Base-by-base conservation (phyloP, 2,113 vertebrate species). In the Chamaetylas fuelleborni region DNA sequence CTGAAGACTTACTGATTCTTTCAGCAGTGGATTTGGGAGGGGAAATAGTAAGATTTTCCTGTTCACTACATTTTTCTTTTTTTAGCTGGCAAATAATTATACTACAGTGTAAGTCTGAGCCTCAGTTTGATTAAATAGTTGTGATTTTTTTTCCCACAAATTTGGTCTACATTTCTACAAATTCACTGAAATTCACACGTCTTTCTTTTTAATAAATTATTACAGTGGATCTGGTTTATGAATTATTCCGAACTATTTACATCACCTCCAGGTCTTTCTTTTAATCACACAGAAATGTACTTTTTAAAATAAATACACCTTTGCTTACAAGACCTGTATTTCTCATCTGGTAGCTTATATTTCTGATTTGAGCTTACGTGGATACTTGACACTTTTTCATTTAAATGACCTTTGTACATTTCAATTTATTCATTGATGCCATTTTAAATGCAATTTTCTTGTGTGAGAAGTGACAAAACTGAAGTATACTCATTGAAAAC, bases 291-390 rank as follows among this genome's bases (percentile, higher is more conserved):
- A 40, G 13, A 36, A 72, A 45, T 28, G 3, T 2, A 5, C 11
- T 73, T 43, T 1, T 57, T 31, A 0, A 67, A 87, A 72, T 31
- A 62, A 79, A 19, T 36, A 4, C 0, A 0, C 6, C 25, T 81
- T 66, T 64, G 33, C 47, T 93, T 87, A 43, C 74, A 72, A 76
- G 14, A 50, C 6, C 12, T 69, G 14, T 29, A 16, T 42, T 80
- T 70, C 16, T 81, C 10, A 28, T 33, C 34, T 60, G 48, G 31
- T 14, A 38, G 34, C 34, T 70, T 54, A 74, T 23, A 8, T 16
- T 28, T 67, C 29, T 74, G 22, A 60, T 42, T 57, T 71, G 19
- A 85, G 5, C 14, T 82, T 72, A 45, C 1, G 4, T 26, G 20
- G 16, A 22, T 43, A 51, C 13, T 34, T 42, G 42, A 34, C 14